These are phyloP conservation scores for Montipora foliosa DNA, from an alignment of 64 coral and sea anemone genomes.

Conservation along the genomic window DNA sequence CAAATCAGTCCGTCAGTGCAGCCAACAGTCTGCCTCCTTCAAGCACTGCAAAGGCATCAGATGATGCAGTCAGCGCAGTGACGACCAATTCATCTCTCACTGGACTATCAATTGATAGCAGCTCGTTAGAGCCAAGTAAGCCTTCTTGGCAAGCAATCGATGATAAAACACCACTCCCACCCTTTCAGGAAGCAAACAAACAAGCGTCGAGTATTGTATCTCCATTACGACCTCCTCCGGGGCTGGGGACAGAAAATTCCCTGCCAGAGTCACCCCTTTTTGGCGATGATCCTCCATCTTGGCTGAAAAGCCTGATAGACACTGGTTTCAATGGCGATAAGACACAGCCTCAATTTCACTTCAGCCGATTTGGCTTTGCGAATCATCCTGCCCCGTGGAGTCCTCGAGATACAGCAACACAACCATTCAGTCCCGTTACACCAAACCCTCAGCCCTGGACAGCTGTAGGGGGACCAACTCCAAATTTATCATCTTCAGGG, in stretches of 20 bases:
- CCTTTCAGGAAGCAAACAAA: constrained; percentile 30
- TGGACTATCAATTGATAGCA: constrained; percentile 1
- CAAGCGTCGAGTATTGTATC: constrained; percentile 15
- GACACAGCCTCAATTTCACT: constrained; percentile 72
- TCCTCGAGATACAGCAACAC: constrained; percentile 63
- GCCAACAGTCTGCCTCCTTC: neutral
- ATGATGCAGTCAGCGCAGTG: neutral
- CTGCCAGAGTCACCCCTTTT: constrained; percentile 64
- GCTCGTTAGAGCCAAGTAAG: constrained; percentile 12
- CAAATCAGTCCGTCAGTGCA: neutral
- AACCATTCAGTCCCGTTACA: constrained; percentile 59
- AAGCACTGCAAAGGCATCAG: neutral
- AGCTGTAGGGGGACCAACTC: constrained; percentile 84
- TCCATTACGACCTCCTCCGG: constrained; percentile 87
- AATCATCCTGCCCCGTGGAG: constrained; percentile 78
- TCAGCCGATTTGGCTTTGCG: constrained; percentile 84
- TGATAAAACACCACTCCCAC: constrained; percentile 25
- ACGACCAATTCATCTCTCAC: neutral
- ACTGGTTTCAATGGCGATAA: constrained; percentile 21
- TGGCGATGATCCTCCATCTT: constrained; percentile 72
- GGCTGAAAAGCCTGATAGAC: constrained; percentile 84
- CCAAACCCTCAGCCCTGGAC: constrained; percentile 90
- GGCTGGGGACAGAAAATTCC: constrained; percentile 58
- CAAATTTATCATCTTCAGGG: constrained; percentile 46
- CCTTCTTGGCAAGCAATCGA: constrained; percentile 78